These are phyloP conservation scores for Venusia cambrica DNA, from an alignment of 2,888 invertebrate genomes.

Conservation along the genomic window DNA sequence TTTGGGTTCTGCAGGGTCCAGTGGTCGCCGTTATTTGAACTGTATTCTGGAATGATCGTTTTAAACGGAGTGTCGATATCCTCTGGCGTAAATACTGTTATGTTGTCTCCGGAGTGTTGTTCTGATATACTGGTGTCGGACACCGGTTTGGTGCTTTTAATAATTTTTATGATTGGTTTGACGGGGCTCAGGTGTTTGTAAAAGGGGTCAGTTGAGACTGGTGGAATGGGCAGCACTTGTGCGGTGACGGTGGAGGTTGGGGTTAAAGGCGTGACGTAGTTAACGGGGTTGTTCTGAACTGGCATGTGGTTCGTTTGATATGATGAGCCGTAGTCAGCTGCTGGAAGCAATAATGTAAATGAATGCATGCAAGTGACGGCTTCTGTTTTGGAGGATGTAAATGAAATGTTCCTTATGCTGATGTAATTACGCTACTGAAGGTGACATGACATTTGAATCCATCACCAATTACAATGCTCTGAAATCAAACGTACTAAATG, in stretches of 20 bases:
- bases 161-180: constrained; percentile 46
- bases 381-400: too few species aligned
- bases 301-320: constrained; percentile 43
- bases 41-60: constrained; percentile 41
- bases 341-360: constrained; percentile 68
- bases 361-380: constrained; percentile 47
- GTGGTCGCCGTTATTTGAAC: constrained; percentile 28
- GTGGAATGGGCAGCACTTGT: constrained; percentile 42
- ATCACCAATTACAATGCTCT: constrained; percentile 1
- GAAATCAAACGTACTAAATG: too few species aligned
- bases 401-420: too few species aligned
- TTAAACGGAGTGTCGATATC: constrained; percentile 45
- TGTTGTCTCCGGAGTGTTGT: constrained; percentile 45
- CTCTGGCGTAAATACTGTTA: constrained; percentile 49
- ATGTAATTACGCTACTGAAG: too few species aligned
- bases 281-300: constrained; percentile 39
- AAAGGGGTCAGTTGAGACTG: constrained; percentile 46
- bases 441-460: constrained; percentile 7
- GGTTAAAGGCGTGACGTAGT: constrained; percentile 57
- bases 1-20: constrained; percentile 27
- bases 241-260: constrained; percentile 39
- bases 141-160: constrained; percentile 40
- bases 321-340: constrained; percentile 48
- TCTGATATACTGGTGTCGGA: constrained; percentile 17
- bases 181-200: constrained; percentile 48